Percentiles rank a stretch among this genome's conserved stretches.
phyloP scores from a whole-genome alignment of 2,797 vertebrate species.

The Trichosurus vulpecula region DNA sequence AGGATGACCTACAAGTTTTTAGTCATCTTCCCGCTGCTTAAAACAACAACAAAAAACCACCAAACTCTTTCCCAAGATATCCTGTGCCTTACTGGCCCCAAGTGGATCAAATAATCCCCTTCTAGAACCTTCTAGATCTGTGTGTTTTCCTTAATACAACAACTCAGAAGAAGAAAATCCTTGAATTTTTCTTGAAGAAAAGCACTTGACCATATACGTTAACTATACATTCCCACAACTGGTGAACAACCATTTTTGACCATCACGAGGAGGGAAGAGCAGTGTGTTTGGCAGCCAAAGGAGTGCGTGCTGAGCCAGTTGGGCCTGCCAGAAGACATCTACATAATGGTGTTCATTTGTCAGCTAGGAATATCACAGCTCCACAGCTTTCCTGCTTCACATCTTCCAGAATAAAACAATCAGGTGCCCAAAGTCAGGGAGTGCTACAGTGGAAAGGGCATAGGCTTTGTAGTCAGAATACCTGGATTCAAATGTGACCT shows the following conservation, averaged over 20 bases:
- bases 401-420: constrained; percentile 51
- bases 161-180: constrained; percentile 7
- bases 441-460: background rate
- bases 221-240: constrained; percentile 33
- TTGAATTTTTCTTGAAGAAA: constrained; percentile 5
- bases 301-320: constrained; percentile 37
- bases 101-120: constrained; percentile 19
- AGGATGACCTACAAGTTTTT: background rate
- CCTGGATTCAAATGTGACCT: background rate
- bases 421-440: constrained; percentile 43
- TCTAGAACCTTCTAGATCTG: constrained; percentile 41
- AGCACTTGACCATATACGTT: constrained; percentile 1
- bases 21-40: background rate
- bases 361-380: constrained; percentile 22
- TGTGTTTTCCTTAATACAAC: constrained; percentile 29
- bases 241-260: constrained; percentile 11
- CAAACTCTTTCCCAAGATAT: background rate
- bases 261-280: background rate
- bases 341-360: constrained; percentile 28
- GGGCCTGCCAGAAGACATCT: constrained; percentile 5
- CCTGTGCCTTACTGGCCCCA: constrained; percentile 21
- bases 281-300: constrained; percentile 16
- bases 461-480: background rate
- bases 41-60: background rate
- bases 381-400: constrained; percentile 42